Conservation (phyloP, 1,140 invertebrate genomes). For the Eupeodes corollae region DNA sequence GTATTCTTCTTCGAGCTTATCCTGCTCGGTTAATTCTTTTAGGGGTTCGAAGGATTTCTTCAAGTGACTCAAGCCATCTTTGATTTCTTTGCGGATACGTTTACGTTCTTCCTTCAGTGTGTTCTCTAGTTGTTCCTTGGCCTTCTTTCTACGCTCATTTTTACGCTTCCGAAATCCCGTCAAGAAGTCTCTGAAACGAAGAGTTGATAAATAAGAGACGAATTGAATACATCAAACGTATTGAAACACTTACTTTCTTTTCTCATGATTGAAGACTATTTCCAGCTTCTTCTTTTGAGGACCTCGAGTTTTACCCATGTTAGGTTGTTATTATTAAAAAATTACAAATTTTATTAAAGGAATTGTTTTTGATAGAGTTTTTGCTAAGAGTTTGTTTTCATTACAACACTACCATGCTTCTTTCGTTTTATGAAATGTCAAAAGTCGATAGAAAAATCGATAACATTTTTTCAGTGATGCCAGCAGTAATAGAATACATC, state of each 20-base stretch:
- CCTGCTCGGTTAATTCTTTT: conserved; percentile 51
- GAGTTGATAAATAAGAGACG: neutral
- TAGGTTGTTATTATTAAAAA: no score
- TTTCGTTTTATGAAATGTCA: no score
- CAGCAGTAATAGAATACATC: no score
- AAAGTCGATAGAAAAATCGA: no score
- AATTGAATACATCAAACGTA: neutral
- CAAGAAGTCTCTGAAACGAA: conserved; percentile 54
- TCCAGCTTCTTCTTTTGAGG: conserved; percentile 39
- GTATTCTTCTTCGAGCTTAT: conserved; percentile 53
- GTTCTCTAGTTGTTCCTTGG: conserved; percentile 53
- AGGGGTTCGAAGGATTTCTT: conserved; percentile 47
- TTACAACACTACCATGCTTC: no score
- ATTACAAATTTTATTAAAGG: no score
- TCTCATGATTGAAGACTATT: conserved; percentile 48
- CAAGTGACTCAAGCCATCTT: conserved; percentile 42
- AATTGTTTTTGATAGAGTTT: no score
- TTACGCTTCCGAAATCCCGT: conserved; percentile 68
- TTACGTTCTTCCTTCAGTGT: conserved; percentile 63
- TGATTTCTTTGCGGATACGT: conserved; percentile 57
- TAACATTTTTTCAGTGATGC: no score
- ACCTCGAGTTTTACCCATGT: neutral
- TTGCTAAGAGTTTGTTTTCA: no score
- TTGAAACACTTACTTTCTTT: conserved; percentile 45
- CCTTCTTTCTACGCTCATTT: conserved; percentile 55